phyloP scores from a whole-genome alignment of 2,113 vertebrate genomes.

The Smithornis capensis region DNA sequence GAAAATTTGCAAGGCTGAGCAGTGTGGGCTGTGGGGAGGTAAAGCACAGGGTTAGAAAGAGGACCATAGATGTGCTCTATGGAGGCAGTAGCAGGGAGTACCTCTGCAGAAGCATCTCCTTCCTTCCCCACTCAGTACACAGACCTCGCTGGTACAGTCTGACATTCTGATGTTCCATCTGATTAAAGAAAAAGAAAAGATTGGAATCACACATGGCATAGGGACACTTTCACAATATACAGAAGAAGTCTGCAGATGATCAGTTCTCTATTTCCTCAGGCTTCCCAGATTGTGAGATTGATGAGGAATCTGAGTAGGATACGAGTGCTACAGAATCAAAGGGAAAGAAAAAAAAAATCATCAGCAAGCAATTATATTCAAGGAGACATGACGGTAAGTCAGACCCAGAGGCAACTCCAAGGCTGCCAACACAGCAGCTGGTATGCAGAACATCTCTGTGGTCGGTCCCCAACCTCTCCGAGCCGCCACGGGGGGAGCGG shows the following conservation, averaged over 20 bases:
- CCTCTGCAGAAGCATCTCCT: background rate
- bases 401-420: slow-evolving; percentile 27
- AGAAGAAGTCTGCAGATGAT: slow-evolving; percentile 8
- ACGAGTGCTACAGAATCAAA: background rate
- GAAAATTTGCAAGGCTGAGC: background rate
- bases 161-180: background rate
- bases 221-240: background rate
- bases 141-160: background rate
- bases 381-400: background rate
- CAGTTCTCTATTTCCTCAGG: background rate
- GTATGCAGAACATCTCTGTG: background rate
- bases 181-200: background rate
- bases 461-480: background rate
- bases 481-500: background rate
- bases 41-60: background rate
- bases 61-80: background rate
- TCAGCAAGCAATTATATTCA: background rate
- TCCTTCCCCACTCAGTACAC: background rate
- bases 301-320: background rate
- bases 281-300: background rate
- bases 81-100: background rate
- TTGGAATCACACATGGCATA: background rate
- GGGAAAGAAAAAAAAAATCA: background rate
- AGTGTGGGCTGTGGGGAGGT: background rate
- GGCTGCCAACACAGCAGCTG: slow-evolving; percentile 57